phyloP scores from a whole-genome alignment of 2,888 invertebrate species.

The Aquatica leii region DNA sequence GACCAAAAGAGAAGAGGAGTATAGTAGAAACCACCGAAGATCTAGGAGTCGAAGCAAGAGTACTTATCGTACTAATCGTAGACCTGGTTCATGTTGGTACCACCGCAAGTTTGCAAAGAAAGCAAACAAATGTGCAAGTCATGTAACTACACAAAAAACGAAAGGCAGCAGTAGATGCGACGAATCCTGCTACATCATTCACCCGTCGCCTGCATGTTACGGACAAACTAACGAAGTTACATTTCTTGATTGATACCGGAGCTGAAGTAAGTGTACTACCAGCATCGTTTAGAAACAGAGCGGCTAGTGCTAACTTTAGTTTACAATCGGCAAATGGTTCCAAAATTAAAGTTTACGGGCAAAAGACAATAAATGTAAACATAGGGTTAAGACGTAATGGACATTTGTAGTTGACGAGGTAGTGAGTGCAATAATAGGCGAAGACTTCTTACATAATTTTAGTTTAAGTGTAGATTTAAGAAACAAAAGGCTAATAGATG shows the following conservation, averaged over 20 bases:
- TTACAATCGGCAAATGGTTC: conserved; percentile 6
- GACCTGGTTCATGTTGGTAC: conserved; percentile 9
- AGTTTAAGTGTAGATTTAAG: conserved; percentile 4
- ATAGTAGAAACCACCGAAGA: not conserved
- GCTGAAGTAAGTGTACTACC: conserved; percentile 10
- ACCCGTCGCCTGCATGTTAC: conserved; percentile 6
- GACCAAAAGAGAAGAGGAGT: not conserved
- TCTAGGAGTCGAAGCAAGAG: not conserved
- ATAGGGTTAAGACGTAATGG: conserved; percentile 1
- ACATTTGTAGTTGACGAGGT: conserved; percentile 10
- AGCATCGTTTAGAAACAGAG: not conserved
- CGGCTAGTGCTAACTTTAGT: not conserved
- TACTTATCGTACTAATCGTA: not conserved
- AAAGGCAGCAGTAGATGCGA: conserved; percentile 8
- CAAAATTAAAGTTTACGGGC: not conserved
- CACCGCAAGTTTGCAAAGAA: not conserved
- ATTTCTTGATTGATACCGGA: conserved; percentile 16
- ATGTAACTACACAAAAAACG: conserved; percentile 2
- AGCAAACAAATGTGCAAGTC: not conserved
- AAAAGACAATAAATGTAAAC: not conserved
- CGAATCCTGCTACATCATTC: not conserved
- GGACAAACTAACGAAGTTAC: not conserved
- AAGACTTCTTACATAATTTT: conserved; percentile 8
- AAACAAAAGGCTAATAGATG: conserved; percentile 10
- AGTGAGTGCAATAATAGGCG: conserved; percentile 3